These are phyloP conservation scores for Gadopsis bispinosus DNA, from an alignment of 2,797 vertebrate species.

Conservation along the genomic window DNA sequence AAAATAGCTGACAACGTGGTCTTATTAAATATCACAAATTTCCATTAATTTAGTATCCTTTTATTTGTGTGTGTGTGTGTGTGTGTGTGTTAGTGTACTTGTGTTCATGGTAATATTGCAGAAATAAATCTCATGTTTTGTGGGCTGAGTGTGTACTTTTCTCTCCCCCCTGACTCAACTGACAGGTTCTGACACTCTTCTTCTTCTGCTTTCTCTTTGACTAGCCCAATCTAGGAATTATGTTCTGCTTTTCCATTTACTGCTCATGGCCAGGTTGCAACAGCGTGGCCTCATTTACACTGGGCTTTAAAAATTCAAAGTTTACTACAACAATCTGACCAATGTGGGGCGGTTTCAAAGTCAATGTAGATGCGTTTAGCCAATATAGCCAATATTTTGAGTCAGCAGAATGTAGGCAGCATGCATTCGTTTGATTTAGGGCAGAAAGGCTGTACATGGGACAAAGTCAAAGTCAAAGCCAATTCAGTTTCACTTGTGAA, in stretches of 20 bases:
- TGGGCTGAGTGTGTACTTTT: constrained; percentile 49
- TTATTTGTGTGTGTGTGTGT: background rate
- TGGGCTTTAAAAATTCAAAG: background rate
- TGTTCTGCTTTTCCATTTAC: constrained; percentile 52
- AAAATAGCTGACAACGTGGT: background rate
- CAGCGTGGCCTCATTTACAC: background rate
- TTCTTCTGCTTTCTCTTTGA: constrained; percentile 65
- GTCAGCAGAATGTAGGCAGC: background rate
- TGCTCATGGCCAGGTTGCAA: constrained; percentile 25
- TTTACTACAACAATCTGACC: background rate
- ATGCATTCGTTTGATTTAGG: background rate
- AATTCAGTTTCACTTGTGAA: background rate
- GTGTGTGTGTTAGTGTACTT: background rate
- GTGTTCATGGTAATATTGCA: background rate
- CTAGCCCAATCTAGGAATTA: constrained; percentile 57
- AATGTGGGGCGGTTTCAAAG: background rate
- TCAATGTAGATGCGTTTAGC: background rate
- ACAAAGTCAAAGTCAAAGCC: no score
- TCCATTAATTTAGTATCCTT: background rate
- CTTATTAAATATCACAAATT: background rate
- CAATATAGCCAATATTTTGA: background rate
- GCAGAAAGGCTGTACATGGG: background rate
- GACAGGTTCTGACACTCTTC: background rate
- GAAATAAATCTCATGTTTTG: constrained; percentile 13
- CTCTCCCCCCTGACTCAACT: constrained; percentile 22